These are phyloP conservation scores for Heliconius ethilla DNA, from an alignment of 2,888 invertebrate genomes.

Conservation along the genomic window DNA sequence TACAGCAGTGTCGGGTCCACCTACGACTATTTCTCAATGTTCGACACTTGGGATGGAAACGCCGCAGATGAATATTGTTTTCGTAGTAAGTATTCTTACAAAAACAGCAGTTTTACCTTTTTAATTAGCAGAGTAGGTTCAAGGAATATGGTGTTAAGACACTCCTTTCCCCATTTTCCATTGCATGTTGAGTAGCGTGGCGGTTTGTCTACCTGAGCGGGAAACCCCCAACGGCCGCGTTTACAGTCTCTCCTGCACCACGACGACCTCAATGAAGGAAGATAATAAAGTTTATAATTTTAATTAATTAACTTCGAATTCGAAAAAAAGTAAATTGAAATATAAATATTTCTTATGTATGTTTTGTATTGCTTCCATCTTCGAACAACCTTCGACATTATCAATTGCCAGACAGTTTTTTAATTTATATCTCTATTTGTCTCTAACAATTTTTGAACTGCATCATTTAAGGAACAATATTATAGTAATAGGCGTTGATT, in stretches of 20 bases:
- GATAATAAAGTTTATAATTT: neutral
- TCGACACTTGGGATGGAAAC: conserved; percentile 64
- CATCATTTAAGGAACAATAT: conserved; percentile 15
- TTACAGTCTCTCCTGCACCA: no score
- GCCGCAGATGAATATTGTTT: conserved; percentile 53
- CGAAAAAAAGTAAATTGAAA: no score
- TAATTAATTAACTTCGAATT: neutral
- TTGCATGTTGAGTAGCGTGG: no score
- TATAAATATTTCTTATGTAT: no score
- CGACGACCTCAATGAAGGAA: neutral
- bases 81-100: conserved; percentile 59
- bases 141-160: no score
- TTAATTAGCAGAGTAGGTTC: no score
- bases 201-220: no score
- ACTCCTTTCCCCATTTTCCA: no score
- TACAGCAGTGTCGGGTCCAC: conserved; percentile 75
- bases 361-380: no score
- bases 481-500: conserved; percentile 44
- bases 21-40: conserved; percentile 72
- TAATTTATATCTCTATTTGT: neutral
- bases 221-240: no score
- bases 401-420: neutral
- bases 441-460: neutral
- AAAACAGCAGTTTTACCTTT: no score
- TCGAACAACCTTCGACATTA: no score